A percentile compares a stretch with the other conserved stretches of the same genome.
These are phyloP conservation scores for Albula goreensis DNA, from an alignment of 2,113 vertebrate species.

Conservation along the genomic window DNA sequence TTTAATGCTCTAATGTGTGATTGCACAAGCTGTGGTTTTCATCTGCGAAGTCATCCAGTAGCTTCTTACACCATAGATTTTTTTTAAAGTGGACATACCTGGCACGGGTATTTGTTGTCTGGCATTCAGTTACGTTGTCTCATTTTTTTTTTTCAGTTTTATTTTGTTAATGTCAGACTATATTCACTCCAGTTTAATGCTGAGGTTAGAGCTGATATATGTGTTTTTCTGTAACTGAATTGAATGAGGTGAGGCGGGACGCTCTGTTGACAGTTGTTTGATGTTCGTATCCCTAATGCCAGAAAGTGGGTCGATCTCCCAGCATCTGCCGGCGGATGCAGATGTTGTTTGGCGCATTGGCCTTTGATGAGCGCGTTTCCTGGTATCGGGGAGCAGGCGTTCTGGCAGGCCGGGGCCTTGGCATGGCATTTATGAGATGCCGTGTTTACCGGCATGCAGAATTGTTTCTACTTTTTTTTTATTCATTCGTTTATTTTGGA, in stretches of 20 bases:
- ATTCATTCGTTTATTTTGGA: background rate
- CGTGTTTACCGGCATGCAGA: background rate
- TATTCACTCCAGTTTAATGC: background rate
- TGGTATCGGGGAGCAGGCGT: background rate
- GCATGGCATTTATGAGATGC: background rate
- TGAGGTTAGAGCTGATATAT: background rate
- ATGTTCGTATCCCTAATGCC: slow-evolving; percentile 67
- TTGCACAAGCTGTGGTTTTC: background rate
- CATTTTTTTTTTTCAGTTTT: background rate
- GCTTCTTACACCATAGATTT: background rate
- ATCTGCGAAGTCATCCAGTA: background rate
- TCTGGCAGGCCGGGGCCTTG: background rate
- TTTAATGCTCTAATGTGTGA: background rate
- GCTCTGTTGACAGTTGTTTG: slow-evolving; percentile 54
- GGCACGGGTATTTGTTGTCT: background rate
- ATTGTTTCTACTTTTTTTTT: background rate
- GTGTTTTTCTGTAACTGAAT: background rate
- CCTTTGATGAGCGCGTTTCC: slow-evolving; percentile 42
- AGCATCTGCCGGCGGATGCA: slow-evolving; percentile 68
- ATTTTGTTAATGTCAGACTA: background rate
- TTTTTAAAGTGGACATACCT: background rate
- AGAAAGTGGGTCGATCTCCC: slow-evolving; percentile 60
- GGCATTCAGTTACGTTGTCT: background rate
- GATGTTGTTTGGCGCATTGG: slow-evolving; percentile 58
- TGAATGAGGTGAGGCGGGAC: background rate